Evolutionary conservation across 1,140 invertebrate genomes (phyloP).

Genomic region (Cephus cinctus): DNA sequence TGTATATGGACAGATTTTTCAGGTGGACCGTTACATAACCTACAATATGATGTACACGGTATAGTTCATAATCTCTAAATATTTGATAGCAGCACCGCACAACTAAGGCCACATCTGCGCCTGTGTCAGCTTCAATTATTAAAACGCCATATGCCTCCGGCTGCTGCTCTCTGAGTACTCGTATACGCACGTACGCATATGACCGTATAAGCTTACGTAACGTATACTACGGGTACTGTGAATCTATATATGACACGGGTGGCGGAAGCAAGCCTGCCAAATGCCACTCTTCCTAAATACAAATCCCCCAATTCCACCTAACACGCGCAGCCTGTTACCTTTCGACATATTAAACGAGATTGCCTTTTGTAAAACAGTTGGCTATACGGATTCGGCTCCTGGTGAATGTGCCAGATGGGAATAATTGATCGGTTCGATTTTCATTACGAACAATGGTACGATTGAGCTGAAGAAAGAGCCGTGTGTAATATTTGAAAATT

Average conservation of each 20-base stretch:
- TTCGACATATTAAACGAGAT: conserved; percentile 29
- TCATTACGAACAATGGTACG: too few relatives aligned
- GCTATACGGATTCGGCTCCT: conserved; percentile 18
- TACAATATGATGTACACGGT: conserved; percentile 8
- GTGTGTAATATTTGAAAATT: too few relatives aligned
- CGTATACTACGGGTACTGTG: not conserved
- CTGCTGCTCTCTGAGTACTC: not conserved
- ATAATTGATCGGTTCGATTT: too few relatives aligned
- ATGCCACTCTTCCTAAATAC: conserved; percentile 14
- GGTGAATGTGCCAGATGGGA: too few relatives aligned
- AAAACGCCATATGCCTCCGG: conserved; percentile 38
- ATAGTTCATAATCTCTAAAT: conserved; percentile 41
- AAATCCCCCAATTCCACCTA: not conserved
- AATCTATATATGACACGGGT: not conserved
- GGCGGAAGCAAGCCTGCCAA: conserved; percentile 10
- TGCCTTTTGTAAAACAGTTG: conserved; percentile 36
- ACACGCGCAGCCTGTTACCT: not conserved
- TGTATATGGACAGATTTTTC: too few relatives aligned
- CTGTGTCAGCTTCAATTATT: conserved; percentile 41
- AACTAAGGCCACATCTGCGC: conserved; percentile 33
- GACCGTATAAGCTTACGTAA: not conserved
- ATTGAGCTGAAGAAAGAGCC: too few relatives aligned
- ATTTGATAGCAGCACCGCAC: conserved; percentile 33
- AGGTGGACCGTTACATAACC: too few relatives aligned
- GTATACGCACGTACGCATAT: not conserved